Conservation (phyloP, 2,888 invertebrate species). For the Anthophora plumipes region DNA sequence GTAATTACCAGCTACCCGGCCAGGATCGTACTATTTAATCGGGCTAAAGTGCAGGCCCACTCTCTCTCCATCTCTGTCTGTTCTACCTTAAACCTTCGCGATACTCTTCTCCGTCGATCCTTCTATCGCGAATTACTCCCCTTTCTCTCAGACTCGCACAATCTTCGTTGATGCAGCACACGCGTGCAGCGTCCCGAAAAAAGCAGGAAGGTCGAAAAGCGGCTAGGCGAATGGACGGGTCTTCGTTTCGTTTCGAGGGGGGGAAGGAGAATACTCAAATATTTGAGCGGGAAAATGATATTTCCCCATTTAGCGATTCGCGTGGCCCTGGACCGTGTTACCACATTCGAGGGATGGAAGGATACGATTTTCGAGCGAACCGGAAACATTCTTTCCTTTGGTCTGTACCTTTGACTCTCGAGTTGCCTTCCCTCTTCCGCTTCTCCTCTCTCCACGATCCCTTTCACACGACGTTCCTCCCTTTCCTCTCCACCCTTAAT, state of each 20-base stretch:
- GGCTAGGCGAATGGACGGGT: constrained; percentile 57
- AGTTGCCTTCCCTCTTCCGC: neutral
- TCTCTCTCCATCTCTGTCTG: neutral
- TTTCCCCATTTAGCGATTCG: constrained; percentile 59
- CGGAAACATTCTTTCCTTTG: constrained; percentile 47
- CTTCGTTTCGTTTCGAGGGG: constrained; percentile 22
- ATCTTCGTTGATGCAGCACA: constrained; percentile 53
- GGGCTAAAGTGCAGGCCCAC: constrained; percentile 74
- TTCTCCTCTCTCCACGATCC: constrained; percentile 13
- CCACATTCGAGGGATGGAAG: neutral
- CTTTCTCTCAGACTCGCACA: constrained; percentile 27
- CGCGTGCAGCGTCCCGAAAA: constrained; percentile 42
- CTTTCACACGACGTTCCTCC: constrained; percentile 31
- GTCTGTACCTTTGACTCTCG: constrained; percentile 10
- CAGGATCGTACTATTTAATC: constrained; percentile 77
- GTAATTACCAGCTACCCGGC: constrained; percentile 77
- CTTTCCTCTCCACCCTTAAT: neutral
- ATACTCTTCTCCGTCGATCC: constrained; percentile 32
- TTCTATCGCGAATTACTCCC: constrained; percentile 24
- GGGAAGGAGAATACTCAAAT: constrained; percentile 71
- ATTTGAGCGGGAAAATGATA: constrained; percentile 72
- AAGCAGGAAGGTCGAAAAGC: constrained; percentile 52
- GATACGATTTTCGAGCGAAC: constrained; percentile 25
- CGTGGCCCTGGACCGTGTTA: constrained; percentile 20
- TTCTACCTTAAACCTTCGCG: constrained; percentile 27